Base-by-base conservation (phyloP, 2,888 invertebrate genomes). In the Chorisops tibialis region DNA sequence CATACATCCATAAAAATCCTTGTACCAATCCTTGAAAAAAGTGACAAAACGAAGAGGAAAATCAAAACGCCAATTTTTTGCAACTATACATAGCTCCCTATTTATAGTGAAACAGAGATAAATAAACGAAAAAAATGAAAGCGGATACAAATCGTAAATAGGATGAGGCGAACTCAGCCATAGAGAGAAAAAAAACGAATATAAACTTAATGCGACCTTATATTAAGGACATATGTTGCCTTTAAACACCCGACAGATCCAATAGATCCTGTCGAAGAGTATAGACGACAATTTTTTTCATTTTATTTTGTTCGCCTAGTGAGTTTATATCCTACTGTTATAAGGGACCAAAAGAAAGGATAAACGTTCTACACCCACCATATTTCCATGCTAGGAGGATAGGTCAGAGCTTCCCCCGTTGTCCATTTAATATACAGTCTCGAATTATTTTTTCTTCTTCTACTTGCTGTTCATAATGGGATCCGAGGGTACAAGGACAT, bases 221-320 rank as follows among this genome's bases (percentile, higher is more conserved):
- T 19, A 51, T 51, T 51, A 51, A 38, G 38, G 14, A 51, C 51
- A 51, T 19, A 38, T 51, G 51, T 51, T 51, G 38, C 19, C 38
- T 19, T 51, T 51, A 35, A 50, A 24, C 24, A 38, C 37, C 38
- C 38, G 38, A 38, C 48, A 48, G 24, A 24, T 48, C 48, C 18
- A 11, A 48, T 45, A 48, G n/a, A 21, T 51, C 38, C 21, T 21
- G 21, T 22, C 19, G 38, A 37, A 12, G 38, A 51, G 18, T 38
- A 51, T 38, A n/a, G 51, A 51, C 38, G 51, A 51, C 51, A 51
- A 18, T 51, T 51, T 38, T 51, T 19, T 19, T 6, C 21, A 22
- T 22, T n/a, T 12, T 12, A n/a, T 12, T 16, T 16, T 9, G 19
- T 22, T 22, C n/a, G 24, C 24, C 48, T 11, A n/a, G 19, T 5